Conservation (phyloP, 2,888 invertebrate genomes). For the Drosophila kuntzei region DNA sequence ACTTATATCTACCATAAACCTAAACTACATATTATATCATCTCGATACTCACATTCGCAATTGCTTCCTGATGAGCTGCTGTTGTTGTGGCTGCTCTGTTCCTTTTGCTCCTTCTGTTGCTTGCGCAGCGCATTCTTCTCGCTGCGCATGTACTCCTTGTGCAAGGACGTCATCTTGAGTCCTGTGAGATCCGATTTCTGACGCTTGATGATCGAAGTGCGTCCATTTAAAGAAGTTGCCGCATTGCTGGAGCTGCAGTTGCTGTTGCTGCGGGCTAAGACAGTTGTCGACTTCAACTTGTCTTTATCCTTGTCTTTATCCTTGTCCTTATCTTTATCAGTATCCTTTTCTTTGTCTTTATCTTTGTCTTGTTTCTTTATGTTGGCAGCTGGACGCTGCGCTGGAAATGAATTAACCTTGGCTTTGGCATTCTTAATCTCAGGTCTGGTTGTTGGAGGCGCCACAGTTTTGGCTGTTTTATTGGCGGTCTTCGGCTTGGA, state of each 20-base stretch:
- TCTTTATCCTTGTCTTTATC: constrained; percentile 31
- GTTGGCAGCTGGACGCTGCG: constrained; percentile 44
- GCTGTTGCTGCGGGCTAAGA: constrained; percentile 34
- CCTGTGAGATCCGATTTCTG: constrained; percentile 89
- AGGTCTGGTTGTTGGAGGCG: constrained; percentile 63
- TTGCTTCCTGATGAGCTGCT: constrained; percentile 33
- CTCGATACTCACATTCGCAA: constrained; percentile 64
- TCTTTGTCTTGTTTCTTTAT: constrained; percentile 55
- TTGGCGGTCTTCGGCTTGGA: constrained; percentile 31
- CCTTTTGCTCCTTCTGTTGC: constrained; percentile 64
- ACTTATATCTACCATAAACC: too few relatives aligned
- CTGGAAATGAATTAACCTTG: constrained; percentile 83
- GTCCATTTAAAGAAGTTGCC: constrained; percentile 35
- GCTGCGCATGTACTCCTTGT: constrained; percentile 85
- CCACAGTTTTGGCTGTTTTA: constrained; percentile 35
- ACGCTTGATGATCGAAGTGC: constrained; percentile 84
- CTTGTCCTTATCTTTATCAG: constrained; percentile 18
- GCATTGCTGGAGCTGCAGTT: constrained; percentile 24
- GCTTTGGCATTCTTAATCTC: constrained; percentile 85
- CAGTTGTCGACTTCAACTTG: constrained; percentile 17
- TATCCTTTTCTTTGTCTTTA: constrained; percentile 42
- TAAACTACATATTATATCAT: too few relatives aligned
- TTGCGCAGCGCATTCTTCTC: constrained; percentile 82
- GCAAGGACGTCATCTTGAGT: constrained; percentile 86
- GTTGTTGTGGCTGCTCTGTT: constrained; percentile 40